These are phyloP conservation scores for Meandrusa payeni DNA, from an alignment of 2,888 invertebrate species.

Conservation along the genomic window DNA sequence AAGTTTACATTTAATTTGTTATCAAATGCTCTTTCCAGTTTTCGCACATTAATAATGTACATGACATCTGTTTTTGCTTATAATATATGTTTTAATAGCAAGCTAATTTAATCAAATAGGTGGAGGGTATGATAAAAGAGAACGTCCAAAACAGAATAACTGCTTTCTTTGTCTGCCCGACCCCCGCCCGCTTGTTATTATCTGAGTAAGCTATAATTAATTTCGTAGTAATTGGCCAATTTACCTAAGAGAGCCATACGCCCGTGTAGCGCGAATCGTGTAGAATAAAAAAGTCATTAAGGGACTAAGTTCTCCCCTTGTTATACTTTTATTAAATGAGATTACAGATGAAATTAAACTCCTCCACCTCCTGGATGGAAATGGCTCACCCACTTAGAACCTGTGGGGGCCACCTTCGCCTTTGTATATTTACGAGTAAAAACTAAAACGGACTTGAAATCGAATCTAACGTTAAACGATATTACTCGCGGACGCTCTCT, in stretches of 20 bases:
- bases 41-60: too few species aligned
- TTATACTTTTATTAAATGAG: slow-evolving; percentile 17
- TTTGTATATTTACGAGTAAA: slow-evolving; percentile 7
- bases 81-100: too few species aligned
- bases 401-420: not conserved
- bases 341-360: slow-evolving; percentile 12
- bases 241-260: slow-evolving; percentile 5
- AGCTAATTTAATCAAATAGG: slow-evolving; percentile 18
- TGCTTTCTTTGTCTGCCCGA: slow-evolving; percentile 2
- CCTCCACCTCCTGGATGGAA: not conserved
- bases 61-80: too few species aligned
- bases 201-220: slow-evolving; percentile 18
- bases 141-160: slow-evolving; percentile 15
- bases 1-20: too few species aligned
- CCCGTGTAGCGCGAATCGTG: not conserved
- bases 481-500: too few species aligned
- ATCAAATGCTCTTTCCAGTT: too few species aligned
- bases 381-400: slow-evolving; percentile 3
- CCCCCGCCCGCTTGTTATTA: slow-evolving; percentile 5
- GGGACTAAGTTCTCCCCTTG: slow-evolving; percentile 7
- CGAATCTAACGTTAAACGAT: too few species aligned
- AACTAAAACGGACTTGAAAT: too few species aligned
- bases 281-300: slow-evolving; percentile 14
- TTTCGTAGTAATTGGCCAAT: slow-evolving; percentile 21
- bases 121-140: slow-evolving; percentile 4